A percentile compares a stretch with the other conserved stretches of the same genome.
phyloP scores from a whole-genome alignment of 2,113 vertebrate genomes.

The Percopsis transmontana region DNA sequence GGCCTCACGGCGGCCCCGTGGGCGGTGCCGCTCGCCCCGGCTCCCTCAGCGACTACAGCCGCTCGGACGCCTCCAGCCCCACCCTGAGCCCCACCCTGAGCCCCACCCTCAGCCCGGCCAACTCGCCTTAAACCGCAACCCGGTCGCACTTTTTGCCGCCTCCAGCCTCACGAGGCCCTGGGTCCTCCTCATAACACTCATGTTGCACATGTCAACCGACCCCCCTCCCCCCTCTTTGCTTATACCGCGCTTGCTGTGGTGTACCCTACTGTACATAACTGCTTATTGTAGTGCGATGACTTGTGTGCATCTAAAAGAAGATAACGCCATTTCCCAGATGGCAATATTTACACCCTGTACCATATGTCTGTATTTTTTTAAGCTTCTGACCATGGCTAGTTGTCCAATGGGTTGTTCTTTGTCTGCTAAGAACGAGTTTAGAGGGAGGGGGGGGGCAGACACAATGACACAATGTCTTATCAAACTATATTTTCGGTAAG shows the following conservation, averaged over 20 bases:
- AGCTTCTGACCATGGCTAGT: slow-evolving; percentile 71
- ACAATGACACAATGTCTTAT: slow-evolving; percentile 68
- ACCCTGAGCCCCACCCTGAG: slow-evolving; percentile 89
- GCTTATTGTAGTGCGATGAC: slow-evolving; percentile 83
- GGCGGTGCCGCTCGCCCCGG: slow-evolving; percentile 79
- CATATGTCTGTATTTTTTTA: slow-evolving; percentile 77
- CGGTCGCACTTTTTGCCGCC: slow-evolving; percentile 81
- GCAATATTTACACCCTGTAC: slow-evolving; percentile 79
- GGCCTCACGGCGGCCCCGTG: slow-evolving; percentile 74
- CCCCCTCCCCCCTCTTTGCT: slow-evolving; percentile 54
- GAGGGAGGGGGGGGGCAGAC: slow-evolving; percentile 60
- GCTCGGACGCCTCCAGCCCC: slow-evolving; percentile 93
- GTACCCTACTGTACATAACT: slow-evolving; percentile 82
- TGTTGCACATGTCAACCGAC: slow-evolving; percentile 67
- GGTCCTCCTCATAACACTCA: slow-evolving; percentile 66
- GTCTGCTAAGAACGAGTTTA: slow-evolving; percentile 68
- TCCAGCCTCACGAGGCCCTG: slow-evolving; percentile 60
- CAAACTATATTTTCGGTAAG: slow-evolving; percentile 48
- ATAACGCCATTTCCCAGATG: slow-evolving; percentile 76
- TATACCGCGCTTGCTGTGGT: slow-evolving; percentile 78
- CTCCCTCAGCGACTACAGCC: slow-evolving; percentile 96
- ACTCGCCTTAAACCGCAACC: slow-evolving; percentile 87
- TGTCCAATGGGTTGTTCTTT: slow-evolving; percentile 64
- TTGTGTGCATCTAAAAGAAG: slow-evolving; percentile 74
- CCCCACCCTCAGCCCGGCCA: no score